Conservation (phyloP, 2,113 vertebrate species). For the Nymphicus hollandicus region DNA sequence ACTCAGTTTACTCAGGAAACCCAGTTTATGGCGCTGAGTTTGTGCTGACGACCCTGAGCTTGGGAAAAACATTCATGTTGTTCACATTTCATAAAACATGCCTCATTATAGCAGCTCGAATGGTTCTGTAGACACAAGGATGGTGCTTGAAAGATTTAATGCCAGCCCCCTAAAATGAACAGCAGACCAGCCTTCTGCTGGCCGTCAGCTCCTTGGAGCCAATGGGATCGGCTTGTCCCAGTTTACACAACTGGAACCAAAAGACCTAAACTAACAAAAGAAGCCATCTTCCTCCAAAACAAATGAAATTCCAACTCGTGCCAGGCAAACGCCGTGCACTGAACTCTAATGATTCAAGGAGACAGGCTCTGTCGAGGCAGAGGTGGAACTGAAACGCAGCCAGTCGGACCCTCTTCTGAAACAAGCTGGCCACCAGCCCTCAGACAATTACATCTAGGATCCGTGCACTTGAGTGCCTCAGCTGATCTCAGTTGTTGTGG, state of each 20-base stretch:
- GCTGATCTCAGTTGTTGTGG: constrained; percentile 63
- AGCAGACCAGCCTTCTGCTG: not conserved
- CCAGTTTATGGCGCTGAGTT: not conserved
- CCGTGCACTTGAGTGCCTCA: constrained; percentile 41
- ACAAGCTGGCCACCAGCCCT: constrained; percentile 51
- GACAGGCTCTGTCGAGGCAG: constrained; percentile 61
- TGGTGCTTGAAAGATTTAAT: not conserved
- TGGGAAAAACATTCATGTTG: not conserved
- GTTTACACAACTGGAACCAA: constrained; percentile 43
- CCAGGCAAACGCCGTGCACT: constrained; percentile 44
- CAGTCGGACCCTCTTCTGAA: constrained; percentile 32
- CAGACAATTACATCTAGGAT: constrained; percentile 51
- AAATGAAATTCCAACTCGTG: constrained; percentile 21
- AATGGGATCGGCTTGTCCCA: not conserved
- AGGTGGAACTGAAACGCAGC: constrained; percentile 48
- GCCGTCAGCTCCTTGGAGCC: not conserved
- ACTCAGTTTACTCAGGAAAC: not conserved
- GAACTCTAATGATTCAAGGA: constrained; percentile 63
- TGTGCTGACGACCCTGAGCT: not conserved
- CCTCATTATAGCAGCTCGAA: not conserved
- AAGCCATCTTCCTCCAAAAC: constrained; percentile 25
- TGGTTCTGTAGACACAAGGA: not conserved
- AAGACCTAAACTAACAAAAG: constrained; percentile 53
- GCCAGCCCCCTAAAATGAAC: not conserved
- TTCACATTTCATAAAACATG: not conserved